phyloP scores from a whole-genome alignment of 2,113 vertebrate species.

The Urocolius indicus region DNA sequence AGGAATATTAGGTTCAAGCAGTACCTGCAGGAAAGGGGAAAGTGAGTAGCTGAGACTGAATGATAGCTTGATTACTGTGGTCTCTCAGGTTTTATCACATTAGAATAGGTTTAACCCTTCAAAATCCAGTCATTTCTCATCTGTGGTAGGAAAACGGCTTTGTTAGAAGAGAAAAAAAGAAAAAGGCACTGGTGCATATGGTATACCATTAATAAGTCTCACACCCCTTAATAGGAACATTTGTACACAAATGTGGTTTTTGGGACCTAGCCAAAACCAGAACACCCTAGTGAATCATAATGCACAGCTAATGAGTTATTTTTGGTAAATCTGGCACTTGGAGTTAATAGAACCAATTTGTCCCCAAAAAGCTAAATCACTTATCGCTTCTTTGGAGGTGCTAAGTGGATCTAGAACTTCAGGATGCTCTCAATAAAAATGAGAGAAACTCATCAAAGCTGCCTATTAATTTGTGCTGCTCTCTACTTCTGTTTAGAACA shows the following conservation, averaged over 20 bases:
- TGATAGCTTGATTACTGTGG: conserved; percentile 59
- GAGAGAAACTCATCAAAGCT: conserved; percentile 49
- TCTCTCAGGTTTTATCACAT: conserved; percentile 66
- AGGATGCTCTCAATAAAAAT: conserved; percentile 68
- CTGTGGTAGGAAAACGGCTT: conserved; percentile 48
- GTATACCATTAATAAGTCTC: conserved; percentile 74
- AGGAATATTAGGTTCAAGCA: conserved; percentile 41
- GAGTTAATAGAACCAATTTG: conserved; percentile 77
- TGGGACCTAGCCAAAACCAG: conserved; percentile 76
- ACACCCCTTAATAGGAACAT: conserved; percentile 77
- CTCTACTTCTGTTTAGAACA: conserved; percentile 27
- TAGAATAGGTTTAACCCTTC: conserved; percentile 77
- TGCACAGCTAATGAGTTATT: conserved; percentile 78
- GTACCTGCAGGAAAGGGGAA: conserved; percentile 38
- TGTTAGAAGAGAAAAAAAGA: not conserved
- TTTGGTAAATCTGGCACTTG: conserved; percentile 77
- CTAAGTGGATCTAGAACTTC: conserved; percentile 81
- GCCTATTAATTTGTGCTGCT: conserved; percentile 26
- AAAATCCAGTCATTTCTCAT: conserved; percentile 66
- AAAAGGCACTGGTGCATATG: conserved; percentile 68
- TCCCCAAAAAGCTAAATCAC: conserved; percentile 78
- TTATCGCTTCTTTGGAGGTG: conserved; percentile 78
- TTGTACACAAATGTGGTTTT: conserved; percentile 77
- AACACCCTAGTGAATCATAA: conserved; percentile 76
- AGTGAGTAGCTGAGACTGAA: conserved; percentile 45